Base-by-base conservation (phyloP, 2,888 invertebrate species). In the Aphodius granarius region DNA sequence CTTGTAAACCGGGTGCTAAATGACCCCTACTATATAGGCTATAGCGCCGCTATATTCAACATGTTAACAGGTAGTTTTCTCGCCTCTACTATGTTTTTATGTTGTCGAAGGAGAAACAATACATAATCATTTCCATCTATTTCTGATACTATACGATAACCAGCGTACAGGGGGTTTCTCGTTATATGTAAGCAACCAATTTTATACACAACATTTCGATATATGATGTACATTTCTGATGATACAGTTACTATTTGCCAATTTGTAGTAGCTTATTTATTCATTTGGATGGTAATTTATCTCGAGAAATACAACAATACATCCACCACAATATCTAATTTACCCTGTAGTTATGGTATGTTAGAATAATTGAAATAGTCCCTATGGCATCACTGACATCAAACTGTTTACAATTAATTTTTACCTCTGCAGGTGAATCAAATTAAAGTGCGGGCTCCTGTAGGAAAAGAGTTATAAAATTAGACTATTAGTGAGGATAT, bases 1-100 rank as follows among this genome's bases (percentile, higher is more conserved):
- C 71, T 66, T 43, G 43, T 74, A 72, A 74, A 74, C 66, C 74
- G 73, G 74, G 74, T 73, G 76, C 72, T 72, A 74, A 77, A 77
- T 77, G 76, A 77, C 75, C 73, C 65, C 71, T 68, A 76, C 76
- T 43, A 43, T 43, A 43, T 13, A 6, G 43, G 43, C 43, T 6
- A 6, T 43, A 43, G 6, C 43, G 43, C 6, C 43, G n/a, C n/a
- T n/a, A n/a, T n/a, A n/a, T n/a, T n/a, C n/a, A n/a, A n/a, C 43
- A 13, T 43, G 43, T 43, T 23, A 63, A 75, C 75, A 75, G 75
- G 75, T 75, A 75, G 75, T 75, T 72, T 74, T 74, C 74, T 70
- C 65, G 66, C 64, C 64, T 68, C 65, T 21, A 19, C 20, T 68
- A 6, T 21, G 68, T 21, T 68, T 21, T 68, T 68, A 68, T 18